These are phyloP conservation scores for Heliconius erato DNA, from an alignment of 2,888 invertebrate genomes.

Conservation along the genomic window DNA sequence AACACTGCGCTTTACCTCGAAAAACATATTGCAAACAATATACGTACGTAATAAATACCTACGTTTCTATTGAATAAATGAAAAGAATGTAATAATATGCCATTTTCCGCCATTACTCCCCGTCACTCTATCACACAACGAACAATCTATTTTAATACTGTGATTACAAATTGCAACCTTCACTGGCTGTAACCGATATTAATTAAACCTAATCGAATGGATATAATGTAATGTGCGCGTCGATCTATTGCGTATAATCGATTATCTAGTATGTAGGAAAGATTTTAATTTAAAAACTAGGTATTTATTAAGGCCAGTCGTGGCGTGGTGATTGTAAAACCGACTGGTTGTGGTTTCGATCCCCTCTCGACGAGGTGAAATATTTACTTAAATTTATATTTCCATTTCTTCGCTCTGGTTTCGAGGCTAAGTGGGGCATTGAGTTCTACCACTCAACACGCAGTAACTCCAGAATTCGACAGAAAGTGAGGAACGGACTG, in stretches of 20 bases:
- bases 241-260: conserved; percentile 7
- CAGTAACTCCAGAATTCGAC: too few species aligned
- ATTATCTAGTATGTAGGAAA: background rate
- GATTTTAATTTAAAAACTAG: background rate
- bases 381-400: too few species aligned
- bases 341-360: too few species aligned
- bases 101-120: background rate
- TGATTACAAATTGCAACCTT: conserved; percentile 15
- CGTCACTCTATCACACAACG: background rate
- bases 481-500: too few species aligned
- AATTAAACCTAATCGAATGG: conserved; percentile 19
- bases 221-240: background rate
- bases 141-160: conserved; percentile 8
- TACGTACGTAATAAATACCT: background rate
- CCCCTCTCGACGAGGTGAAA: too few species aligned
- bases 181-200: conserved; percentile 1
- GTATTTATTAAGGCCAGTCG: background rate
- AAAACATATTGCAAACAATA: background rate
- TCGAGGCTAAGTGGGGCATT: too few species aligned
- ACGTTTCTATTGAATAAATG: background rate
- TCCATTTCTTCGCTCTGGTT: too few species aligned
- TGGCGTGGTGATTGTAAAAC: too few species aligned
- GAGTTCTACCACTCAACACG: too few species aligned
- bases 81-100: background rate
- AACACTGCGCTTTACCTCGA: background rate